Percentiles rank a stretch among this genome's conserved stretches.
These are phyloP conservation scores for Eptesicus fuscus DNA, from an alignment of 2,113 vertebrate species.

Conservation along the genomic window DNA sequence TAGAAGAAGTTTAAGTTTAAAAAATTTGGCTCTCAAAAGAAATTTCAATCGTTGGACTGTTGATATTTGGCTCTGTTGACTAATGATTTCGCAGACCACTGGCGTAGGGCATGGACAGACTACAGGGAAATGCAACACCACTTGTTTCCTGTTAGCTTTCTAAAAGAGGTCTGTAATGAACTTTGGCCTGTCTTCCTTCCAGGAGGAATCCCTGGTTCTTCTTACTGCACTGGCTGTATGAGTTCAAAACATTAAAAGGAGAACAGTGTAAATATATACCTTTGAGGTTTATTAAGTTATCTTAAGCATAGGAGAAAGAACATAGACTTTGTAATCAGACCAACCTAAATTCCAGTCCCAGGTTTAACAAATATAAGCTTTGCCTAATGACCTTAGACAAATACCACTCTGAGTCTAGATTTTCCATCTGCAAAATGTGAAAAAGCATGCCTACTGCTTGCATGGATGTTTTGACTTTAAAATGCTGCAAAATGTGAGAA, in stretches of 20 bases:
- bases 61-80: too few species aligned
- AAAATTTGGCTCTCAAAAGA: too few species aligned
- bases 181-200: neutral
- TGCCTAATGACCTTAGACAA: neutral
- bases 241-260: neutral
- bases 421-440: neutral
- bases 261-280: neutral
- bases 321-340: neutral
- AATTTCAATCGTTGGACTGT: too few species aligned
- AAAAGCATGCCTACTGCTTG: neutral
- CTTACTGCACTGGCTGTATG: neutral
- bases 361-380: neutral
- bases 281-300: neutral
- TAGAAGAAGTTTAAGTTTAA: too few species aligned
- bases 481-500: neutral
- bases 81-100: too few species aligned
- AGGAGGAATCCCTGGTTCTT: neutral
- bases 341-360: neutral
- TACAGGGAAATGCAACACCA: neutral
- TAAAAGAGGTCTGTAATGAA: neutral
- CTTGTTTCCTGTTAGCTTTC: neutral
- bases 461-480: neutral
- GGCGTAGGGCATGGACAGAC: neutral
- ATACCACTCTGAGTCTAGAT: neutral
- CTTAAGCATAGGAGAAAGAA: neutral